phyloP scores from a whole-genome alignment of 2,113 vertebrate species.

The Amazona guildingii region DNA sequence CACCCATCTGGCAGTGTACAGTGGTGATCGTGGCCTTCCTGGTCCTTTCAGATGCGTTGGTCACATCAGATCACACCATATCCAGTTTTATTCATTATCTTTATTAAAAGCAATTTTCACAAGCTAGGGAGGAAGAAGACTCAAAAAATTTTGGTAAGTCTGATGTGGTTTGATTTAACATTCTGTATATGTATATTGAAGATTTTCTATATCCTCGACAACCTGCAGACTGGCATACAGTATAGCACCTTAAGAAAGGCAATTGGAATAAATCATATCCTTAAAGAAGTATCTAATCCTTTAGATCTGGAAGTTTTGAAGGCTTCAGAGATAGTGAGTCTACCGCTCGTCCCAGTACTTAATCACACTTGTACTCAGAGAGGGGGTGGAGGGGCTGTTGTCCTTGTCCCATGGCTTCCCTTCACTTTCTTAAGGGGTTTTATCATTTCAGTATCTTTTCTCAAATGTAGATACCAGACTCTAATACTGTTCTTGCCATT shows the following conservation, averaged over 20 bases:
- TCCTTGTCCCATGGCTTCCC: background rate
- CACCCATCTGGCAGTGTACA: background rate
- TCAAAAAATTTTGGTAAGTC: background rate
- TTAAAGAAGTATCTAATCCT: background rate
- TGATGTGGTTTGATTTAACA: background rate
- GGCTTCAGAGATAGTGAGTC: background rate
- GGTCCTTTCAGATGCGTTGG: background rate
- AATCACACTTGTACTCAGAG: background rate
- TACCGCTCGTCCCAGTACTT: background rate
- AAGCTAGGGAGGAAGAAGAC: background rate
- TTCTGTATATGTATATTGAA: background rate
- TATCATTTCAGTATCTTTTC: background rate
- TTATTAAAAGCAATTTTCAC: background rate
- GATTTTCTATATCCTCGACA: background rate
- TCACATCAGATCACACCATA: background rate
- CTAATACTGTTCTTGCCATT: background rate
- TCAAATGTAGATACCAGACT: background rate
- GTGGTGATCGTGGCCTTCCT: background rate
- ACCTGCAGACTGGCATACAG: background rate
- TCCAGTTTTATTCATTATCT: background rate
- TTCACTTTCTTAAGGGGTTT: background rate
- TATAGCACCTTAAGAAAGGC: background rate
- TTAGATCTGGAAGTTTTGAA: background rate
- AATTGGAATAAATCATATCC: background rate
- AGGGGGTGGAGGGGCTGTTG: background rate